Evolutionary conservation across 2,113 vertebrate genomes (phyloP), one percentile per base, ranked within the genome.

Genomic region (Bos javanicus): DNA sequence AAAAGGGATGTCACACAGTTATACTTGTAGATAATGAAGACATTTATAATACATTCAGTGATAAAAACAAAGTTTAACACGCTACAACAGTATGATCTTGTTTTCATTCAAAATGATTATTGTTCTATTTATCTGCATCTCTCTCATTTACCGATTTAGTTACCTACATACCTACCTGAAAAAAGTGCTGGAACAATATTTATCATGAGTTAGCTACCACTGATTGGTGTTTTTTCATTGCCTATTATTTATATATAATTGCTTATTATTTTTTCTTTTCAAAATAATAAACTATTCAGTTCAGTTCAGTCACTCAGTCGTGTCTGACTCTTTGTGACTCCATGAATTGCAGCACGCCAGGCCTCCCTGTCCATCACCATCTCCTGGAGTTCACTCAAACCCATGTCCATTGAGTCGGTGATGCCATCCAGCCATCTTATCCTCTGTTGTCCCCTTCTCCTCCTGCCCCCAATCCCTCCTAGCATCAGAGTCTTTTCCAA

Each of bases 101-200:
- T 39, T 97, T 91, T 90, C 56, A 28, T 76, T 98, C 89, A 74
- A 82, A 92, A 64, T 56, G 54, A 82, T 67, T 88, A n/a, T 30
- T 21, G 60, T 46, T 33, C 12, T 50, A 33, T 50, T 46, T 48
- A 30, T 57, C 10, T 39, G 36, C 11, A 33, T 50, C 46, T 11
- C 10, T 74, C 56, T 85, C 43, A 90, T 89, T n/a, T 54, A 54
- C n/a, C 46, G 46, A 57, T 19, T 33, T 50, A 81, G 28, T 19
- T 50, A 33, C 46, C 13, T 46, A 28, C 74, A 26, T 87, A 59
- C 9, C 3, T 30, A 78, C 39, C 82, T 76, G n/a, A 90, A 16
- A 94, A 82, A 95, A 96, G 48, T 30, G 4, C 23, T 76, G 7
- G 5, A 83, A 86, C 30, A 87, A 30, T 89, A 94, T 33, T 90